A percentile compares a stretch with the other conserved stretches of the same genome.
Evolutionary conservation across 35 echinoderm and acorn worm species (phyloP).

Genomic region (Diadema setosum): DNA sequence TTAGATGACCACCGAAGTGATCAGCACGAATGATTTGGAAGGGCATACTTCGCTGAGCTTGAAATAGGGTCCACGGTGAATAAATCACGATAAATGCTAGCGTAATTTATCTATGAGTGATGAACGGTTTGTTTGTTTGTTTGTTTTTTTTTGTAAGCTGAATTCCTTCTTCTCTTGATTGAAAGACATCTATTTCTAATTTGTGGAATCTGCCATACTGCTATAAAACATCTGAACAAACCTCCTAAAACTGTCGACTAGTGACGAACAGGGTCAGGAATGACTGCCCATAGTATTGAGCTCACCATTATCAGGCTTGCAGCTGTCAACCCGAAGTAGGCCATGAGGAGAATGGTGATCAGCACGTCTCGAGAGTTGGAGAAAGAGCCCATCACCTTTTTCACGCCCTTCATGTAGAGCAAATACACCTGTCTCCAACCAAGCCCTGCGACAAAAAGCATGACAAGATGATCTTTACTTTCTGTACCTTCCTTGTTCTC

Average conservation of each 20-base stretch:
- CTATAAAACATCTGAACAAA: no score
- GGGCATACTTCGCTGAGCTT: not conserved
- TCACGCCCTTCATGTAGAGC: not conserved
- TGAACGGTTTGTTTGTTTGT: no score
- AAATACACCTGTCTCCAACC: not conserved
- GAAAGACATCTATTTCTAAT: no score
- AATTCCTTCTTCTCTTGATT: no score
- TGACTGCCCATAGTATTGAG: no score
- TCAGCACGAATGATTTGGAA: not conserved
- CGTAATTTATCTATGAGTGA: not conserved
- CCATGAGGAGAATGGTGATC: not conserved
- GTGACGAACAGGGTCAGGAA: no score
- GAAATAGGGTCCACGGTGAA: not conserved
- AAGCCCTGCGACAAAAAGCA: not conserved
- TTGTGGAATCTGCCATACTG: no score
- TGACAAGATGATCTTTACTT: not conserved
- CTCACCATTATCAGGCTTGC: no score
- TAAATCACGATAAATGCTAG: not conserved
- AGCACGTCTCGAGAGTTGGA: not conserved
- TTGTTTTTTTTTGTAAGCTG: no score
- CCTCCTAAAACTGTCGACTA: no score
- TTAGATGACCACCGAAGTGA: not conserved
- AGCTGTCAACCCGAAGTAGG: not conserved
- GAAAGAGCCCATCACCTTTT: not conserved
- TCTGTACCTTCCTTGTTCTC: not conserved